phyloP scores from a whole-genome alignment of 2,888 invertebrate species.

The Halocaridina rubra region DNA sequence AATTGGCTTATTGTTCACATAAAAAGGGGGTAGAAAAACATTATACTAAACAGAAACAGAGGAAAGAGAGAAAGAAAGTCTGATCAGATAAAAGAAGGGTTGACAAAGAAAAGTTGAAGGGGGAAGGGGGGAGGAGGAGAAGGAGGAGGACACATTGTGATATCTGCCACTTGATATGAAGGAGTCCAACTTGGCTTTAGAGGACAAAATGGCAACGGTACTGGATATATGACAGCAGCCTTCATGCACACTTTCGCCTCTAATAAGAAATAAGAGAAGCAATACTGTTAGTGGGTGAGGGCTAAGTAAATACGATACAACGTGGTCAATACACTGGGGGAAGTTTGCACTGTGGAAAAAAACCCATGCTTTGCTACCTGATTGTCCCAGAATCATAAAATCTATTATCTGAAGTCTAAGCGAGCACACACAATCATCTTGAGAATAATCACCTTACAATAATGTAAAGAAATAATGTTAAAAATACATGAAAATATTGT shows the following conservation, averaged over 20 bases:
- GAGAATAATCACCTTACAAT: constrained; percentile 60
- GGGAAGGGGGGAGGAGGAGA: constrained; percentile 48
- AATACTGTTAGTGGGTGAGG: constrained; percentile 61
- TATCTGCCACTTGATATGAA: constrained; percentile 53
- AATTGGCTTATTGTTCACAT: too few species aligned
- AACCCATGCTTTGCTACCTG: constrained; percentile 60
- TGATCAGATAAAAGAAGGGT: constrained; percentile 28
- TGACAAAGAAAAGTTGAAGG: not conserved
- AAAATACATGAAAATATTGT: constrained; percentile 61
- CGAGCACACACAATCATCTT: constrained; percentile 60
- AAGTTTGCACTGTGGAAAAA: constrained; percentile 59
- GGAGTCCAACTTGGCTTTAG: constrained; percentile 51
- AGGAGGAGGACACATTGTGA: constrained; percentile 47
- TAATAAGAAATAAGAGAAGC: constrained; percentile 60
- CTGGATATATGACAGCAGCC: constrained; percentile 59
- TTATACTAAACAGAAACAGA: constrained; percentile 32
- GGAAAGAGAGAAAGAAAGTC: not conserved
- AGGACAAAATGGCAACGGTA: constrained; percentile 60
- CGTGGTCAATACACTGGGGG: constrained; percentile 60
- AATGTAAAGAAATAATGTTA: constrained; percentile 52
- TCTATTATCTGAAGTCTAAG: constrained; percentile 58
- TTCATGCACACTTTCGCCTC: constrained; percentile 60
- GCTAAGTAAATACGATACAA: constrained; percentile 56
- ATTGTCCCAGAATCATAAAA: constrained; percentile 60
- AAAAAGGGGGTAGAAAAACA: too few species aligned